Evolutionary conservation across 1,140 invertebrate genomes (phyloP).

Genomic region (Notospermus geniculatus): DNA sequence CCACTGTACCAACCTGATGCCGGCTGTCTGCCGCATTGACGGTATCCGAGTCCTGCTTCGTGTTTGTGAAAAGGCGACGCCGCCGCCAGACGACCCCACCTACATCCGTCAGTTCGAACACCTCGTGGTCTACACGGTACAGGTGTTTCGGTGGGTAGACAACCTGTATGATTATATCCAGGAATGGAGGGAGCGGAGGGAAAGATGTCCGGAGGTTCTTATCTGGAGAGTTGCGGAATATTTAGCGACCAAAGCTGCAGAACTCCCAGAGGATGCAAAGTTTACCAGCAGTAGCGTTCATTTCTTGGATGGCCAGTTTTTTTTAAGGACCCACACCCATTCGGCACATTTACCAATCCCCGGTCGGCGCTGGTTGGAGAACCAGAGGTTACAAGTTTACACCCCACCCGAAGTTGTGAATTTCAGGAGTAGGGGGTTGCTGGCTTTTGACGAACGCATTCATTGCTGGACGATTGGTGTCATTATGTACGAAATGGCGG

Average conservation of each 20-base stretch:
- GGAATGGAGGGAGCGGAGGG: constrained; percentile 14
- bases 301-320: not conserved
- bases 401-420: not conserved
- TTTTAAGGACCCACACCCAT: not conserved
- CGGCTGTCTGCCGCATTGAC: not conserved
- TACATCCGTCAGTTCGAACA: too few relatives aligned
- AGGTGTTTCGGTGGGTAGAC: not conserved
- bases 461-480: constrained; percentile 31
- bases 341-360: not conserved
- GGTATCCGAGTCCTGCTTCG: not conserved
- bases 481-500: constrained; percentile 32
- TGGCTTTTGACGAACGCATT: not conserved
- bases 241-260: not conserved
- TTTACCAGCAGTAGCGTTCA: not conserved
- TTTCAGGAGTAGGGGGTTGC: not conserved
- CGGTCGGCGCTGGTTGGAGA: not conserved
- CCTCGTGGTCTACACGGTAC: too few relatives aligned
- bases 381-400: not conserved
- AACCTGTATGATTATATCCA: constrained; percentile 18
- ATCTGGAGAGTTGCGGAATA: constrained; percentile 17
- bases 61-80: not conserved
- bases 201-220: constrained; percentile 13
- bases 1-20: constrained; percentile 1
- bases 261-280: not conserved
- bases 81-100: too few relatives aligned